A percentile compares a stretch with the other conserved stretches of the same genome.
phyloP scores from a whole-genome alignment of 2,113 vertebrate species.

The Aythya baeri region DNA sequence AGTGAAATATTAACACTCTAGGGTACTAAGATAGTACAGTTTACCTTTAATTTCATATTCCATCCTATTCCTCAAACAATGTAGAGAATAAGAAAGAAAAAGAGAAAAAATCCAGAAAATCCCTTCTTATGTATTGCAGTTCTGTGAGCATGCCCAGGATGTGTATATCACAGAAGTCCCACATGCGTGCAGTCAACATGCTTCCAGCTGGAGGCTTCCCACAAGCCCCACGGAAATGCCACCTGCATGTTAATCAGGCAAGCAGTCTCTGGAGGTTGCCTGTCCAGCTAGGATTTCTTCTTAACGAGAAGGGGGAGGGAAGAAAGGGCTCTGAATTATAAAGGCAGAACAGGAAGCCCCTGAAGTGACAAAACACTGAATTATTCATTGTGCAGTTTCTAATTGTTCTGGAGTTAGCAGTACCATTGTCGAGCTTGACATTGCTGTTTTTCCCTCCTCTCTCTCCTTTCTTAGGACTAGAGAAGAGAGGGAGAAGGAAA shows the following conservation, averaged over 20 bases:
- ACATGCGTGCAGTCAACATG: not conserved
- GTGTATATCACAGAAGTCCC: not conserved
- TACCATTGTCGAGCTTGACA: not conserved
- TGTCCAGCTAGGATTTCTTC: not conserved
- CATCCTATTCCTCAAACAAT: not conserved
- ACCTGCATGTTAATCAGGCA: slow-evolving; percentile 68
- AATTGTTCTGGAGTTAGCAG: slow-evolving; percentile 38
- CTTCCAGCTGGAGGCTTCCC: slow-evolving; percentile 33
- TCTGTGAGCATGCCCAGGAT: accelerated
- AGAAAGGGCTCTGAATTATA: slow-evolving; percentile 12
- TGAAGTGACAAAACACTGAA: slow-evolving; percentile 81
- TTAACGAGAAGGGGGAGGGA: not conserved
- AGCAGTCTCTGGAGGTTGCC: slow-evolving; percentile 1
- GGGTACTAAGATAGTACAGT: not conserved
- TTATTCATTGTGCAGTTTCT: slow-evolving; percentile 77
- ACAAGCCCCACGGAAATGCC: slow-evolving; percentile 46
- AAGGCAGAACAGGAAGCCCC: slow-evolving; percentile 68
- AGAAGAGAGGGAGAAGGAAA: not conserved
- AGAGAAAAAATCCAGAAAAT: slow-evolving; percentile 24
- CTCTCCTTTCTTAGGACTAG: not conserved
- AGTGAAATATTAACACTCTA: not conserved
- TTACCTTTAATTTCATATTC: not conserved
- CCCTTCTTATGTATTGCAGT: not conserved
- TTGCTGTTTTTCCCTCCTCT: not conserved
- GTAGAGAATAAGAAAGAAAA: not conserved